Conservation (phyloP, 2,797 vertebrate genomes). For the Yasuhikotakia modesta region DNA sequence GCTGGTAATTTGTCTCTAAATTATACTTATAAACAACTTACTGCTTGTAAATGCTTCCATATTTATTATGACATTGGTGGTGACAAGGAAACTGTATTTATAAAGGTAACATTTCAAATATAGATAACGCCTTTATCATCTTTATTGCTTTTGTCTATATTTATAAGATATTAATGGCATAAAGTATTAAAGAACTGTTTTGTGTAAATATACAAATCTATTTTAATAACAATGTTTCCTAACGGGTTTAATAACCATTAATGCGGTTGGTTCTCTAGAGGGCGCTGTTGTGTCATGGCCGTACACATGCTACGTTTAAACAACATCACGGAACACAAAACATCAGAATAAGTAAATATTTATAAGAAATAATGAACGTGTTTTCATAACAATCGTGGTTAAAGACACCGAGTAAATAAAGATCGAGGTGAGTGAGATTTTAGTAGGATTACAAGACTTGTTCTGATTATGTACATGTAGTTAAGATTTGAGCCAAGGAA, state of each 20-base stretch:
- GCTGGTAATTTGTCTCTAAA: slow-evolving; percentile 50
- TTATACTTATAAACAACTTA: slow-evolving; percentile 16
- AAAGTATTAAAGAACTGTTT: not conserved
- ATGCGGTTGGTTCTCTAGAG: not conserved
- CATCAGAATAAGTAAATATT: not conserved
- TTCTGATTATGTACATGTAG: no score
- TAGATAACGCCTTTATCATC: no score
- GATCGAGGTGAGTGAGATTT: not conserved
- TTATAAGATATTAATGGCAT: not conserved
- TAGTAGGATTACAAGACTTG: not conserved
- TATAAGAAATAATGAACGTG: not conserved
- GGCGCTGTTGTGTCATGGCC: not conserved
- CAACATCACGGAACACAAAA: not conserved
- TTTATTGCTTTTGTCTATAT: not conserved
- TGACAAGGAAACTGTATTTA: not conserved
- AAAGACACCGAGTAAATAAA: no score
- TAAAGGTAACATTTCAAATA: no score
- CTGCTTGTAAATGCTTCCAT: slow-evolving; percentile 12
- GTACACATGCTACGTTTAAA: not conserved
- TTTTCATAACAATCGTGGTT: no score
- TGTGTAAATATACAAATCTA: slow-evolving; percentile 4
- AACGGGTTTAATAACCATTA: not conserved
- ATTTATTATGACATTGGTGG: not conserved
- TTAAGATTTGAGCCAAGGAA: not conserved
- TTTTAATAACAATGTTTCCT: not conserved